These are phyloP conservation scores for Quadroppia sp. DNA, from an alignment of 2,888 invertebrate species.

Conservation along the genomic window DNA sequence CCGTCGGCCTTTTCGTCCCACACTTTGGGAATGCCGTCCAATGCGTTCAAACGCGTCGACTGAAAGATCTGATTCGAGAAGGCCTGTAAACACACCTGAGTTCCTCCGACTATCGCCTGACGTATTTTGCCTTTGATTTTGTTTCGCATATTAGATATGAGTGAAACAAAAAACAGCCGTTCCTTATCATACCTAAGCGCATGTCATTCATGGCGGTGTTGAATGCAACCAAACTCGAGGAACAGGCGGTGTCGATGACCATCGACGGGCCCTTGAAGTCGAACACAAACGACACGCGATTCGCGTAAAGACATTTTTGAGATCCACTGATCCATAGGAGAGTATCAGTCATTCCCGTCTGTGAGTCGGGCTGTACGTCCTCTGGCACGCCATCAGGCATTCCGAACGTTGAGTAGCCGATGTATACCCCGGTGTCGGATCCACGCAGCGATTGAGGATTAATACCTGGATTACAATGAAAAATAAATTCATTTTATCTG, in stretches of 20 bases:
- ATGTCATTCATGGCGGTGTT: constrained; percentile 64
- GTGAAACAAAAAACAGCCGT: not conserved
- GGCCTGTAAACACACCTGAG: constrained; percentile 56
- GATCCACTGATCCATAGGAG: constrained; percentile 73
- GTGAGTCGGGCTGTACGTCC: constrained; percentile 67
- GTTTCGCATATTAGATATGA: not conserved
- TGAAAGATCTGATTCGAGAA: constrained; percentile 71
- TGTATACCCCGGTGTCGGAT: constrained; percentile 85
- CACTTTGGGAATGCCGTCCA: constrained; percentile 84
- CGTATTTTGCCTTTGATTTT: constrained; percentile 77
- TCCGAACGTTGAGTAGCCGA: constrained; percentile 87
- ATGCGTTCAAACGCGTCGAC: constrained; percentile 83
- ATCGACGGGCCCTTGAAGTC: constrained; percentile 67
- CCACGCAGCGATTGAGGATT: constrained; percentile 81
- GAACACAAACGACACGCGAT: constrained; percentile 86
- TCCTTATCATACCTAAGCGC: constrained; percentile 60
- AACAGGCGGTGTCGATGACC: constrained; percentile 44
- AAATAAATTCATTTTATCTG: too few relatives aligned
- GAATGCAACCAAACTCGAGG: constrained; percentile 42
- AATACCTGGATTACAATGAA: too few relatives aligned
- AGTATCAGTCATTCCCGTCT: constrained; percentile 71
- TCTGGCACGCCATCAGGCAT: constrained; percentile 78
- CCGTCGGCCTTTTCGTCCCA: constrained; percentile 88
- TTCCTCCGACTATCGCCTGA: constrained; percentile 69
- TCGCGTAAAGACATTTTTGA: constrained; percentile 86